Evolutionary conservation across 2,113 vertebrate genomes (phyloP), one percentile per base, ranked within the genome.

Genomic region (Actenoides hombroni): DNA sequence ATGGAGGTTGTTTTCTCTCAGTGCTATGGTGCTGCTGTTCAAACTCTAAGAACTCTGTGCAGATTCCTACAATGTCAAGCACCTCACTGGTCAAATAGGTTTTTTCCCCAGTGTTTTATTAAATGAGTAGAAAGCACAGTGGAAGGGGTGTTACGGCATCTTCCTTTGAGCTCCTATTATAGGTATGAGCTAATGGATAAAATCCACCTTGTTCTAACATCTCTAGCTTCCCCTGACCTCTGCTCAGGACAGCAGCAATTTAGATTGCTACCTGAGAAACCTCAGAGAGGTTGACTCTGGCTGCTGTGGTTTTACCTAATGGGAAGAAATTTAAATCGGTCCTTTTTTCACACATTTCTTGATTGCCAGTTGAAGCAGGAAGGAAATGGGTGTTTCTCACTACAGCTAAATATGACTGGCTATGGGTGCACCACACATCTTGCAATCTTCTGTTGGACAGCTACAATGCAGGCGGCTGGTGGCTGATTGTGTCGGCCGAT

Each of bases 381-480:
- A 46, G 28, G 60, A n/a, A 40, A 57, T 2, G 9, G 5, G 7
- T 12, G 15, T 48, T 83, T 86, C 23, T 74, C 37, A 23, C 60
- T 70, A 16, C 49, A 65, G 75, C 23, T 31, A 44, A 67, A 59
- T 11, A 33, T 0, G 6, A 21, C 42, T 19, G 57, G n/a, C 19
- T 25, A 59, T 9, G 48, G 42, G 56, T 40, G 53, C 35, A 37
- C 33, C 20, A 28, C 11, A 4, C 16, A 49, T 23, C 85, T 40
- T 63, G n/a, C 46, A 29, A 3, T 31, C 9, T 37, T 29, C 56
- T 46, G 59, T 25, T 13, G 74, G 39, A 25, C 0, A 1, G 37
- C 70, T 54, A 14, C 78, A 75, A 5, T 0, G 1, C 6, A 1
- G 3, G 16, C 17, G 18, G 44, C 16, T 46, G 44, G 28, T 1